phyloP scores from a whole-genome alignment of 2,113 vertebrate genomes.

The Triplophysa tibetana region DNA sequence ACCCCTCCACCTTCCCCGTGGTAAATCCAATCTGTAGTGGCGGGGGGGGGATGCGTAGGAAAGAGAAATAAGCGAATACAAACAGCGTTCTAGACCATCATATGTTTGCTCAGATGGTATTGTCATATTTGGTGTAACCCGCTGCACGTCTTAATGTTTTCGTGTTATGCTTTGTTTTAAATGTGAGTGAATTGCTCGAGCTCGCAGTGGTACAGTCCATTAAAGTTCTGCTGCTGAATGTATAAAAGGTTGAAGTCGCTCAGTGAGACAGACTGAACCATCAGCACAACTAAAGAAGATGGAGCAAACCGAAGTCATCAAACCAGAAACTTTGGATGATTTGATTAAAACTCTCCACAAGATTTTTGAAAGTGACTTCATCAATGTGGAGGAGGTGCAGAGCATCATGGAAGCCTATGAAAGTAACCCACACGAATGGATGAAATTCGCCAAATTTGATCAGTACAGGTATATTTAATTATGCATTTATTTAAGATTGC shows the following conservation, averaged over 20 bases:
- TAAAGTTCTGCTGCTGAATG: slow-evolving; percentile 41
- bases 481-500: background rate
- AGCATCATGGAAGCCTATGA: slow-evolving; percentile 87
- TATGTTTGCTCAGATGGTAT: background rate
- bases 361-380: slow-evolving; percentile 79
- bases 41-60: too few species aligned
- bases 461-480: slow-evolving; percentile 77
- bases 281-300: slow-evolving; percentile 53
- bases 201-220: slow-evolving; percentile 71
- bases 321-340: slow-evolving; percentile 80
- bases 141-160: background rate
- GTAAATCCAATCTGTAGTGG: background rate
- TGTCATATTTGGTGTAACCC: background rate
- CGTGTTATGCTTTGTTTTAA: background rate
- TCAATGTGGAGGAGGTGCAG: slow-evolving; percentile 89
- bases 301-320: slow-evolving; percentile 80
- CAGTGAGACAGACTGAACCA: background rate
- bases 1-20: too few species aligned
- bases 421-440: slow-evolving; percentile 88
- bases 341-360: slow-evolving; percentile 80
- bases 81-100: background rate
- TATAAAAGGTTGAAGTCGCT: slow-evolving; percentile 14
- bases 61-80: too few species aligned
- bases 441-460: slow-evolving; percentile 84
- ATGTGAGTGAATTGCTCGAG: too few species aligned